These are phyloP conservation scores for Drosophila tristis DNA, from an alignment of 1,140 invertebrate genomes.

Conservation along the genomic window DNA sequence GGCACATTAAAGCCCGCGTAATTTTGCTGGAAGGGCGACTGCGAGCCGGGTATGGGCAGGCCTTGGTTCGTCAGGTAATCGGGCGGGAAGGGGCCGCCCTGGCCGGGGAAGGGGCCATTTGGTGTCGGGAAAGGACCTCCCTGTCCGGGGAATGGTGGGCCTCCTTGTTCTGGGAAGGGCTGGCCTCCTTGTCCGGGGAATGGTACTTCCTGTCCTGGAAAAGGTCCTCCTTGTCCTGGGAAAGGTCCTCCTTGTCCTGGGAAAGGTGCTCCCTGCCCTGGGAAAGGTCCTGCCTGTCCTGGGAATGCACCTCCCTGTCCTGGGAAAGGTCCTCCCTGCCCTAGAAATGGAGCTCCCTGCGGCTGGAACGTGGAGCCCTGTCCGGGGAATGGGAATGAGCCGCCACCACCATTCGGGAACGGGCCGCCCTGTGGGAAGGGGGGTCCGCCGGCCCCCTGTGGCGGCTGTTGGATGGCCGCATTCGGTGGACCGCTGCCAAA, in stretches of 20 bases:
- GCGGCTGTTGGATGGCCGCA: conserved; percentile 23
- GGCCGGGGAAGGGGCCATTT: not conserved
- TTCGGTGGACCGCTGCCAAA: conserved; percentile 15
- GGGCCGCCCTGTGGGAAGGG: conserved; percentile 20
- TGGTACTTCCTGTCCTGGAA: not conserved
- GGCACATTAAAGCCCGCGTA: conserved; percentile 45
- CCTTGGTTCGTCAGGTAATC: conserved; percentile 62
- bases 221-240: not conserved
- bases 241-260: not conserved
- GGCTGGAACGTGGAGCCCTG: conserved; percentile 4
- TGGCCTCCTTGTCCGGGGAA: not conserved
- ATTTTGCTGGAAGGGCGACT: conserved; percentile 35
- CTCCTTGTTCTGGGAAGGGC: not conserved
- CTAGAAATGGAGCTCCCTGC: conserved; percentile 7
- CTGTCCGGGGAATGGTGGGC: not conserved
- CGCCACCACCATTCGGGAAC: conserved; percentile 4
- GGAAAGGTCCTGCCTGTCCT: conserved; percentile 12
- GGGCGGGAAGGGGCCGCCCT: conserved; percentile 10
- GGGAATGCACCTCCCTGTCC: conserved; percentile 13
- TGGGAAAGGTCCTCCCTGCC: conserved; percentile 14
- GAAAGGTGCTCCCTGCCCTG: conserved; percentile 4
- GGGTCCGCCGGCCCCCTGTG: not conserved
- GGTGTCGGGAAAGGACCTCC: not conserved
- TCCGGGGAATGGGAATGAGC: not conserved
- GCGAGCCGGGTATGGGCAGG: conserved; percentile 38